A percentile compares a stretch with the other conserved stretches of the same genome.
Evolutionary conservation across 2,113 vertebrate genomes (phyloP).

Genomic region (Neopipo cinnamomea): DNA sequence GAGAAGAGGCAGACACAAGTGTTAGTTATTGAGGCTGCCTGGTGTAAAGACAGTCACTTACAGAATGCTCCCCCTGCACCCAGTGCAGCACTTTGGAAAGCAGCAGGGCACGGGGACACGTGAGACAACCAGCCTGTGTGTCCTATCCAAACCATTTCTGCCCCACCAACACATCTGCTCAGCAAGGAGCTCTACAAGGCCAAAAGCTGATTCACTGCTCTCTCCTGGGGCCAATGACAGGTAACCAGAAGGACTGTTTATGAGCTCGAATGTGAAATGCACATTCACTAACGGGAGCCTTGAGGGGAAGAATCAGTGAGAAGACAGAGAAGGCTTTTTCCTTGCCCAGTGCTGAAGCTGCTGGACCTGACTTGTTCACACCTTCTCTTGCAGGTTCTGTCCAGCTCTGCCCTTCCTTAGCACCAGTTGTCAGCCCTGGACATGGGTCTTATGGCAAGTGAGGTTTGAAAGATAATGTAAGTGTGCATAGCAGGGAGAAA

Average conservation of each 20-base stretch:
- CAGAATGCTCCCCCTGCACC: neutral
- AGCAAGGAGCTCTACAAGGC: neutral
- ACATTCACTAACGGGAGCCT: neutral
- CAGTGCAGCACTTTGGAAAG: neutral
- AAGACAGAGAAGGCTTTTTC: neutral
- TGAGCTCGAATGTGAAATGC: neutral
- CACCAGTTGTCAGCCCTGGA: neutral
- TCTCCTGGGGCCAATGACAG: neutral
- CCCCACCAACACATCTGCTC: neutral
- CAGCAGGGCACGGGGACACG: neutral
- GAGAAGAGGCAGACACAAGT: constrained; percentile 19
- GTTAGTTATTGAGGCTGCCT: neutral
- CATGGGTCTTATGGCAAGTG: neutral
- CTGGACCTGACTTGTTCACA: neutral
- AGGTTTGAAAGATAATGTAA: neutral
- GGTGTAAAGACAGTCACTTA: neutral
- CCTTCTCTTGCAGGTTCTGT: neutral
- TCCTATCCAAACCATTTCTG: neutral
- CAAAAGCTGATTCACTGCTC: neutral
- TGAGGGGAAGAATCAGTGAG: neutral
- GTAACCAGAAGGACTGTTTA: neutral
- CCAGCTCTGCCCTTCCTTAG: neutral
- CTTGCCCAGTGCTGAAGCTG: neutral
- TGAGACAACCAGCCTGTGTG: neutral
- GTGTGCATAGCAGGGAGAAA: neutral